These are phyloP conservation scores for Drosophila arawakana DNA, from an alignment of 1,140 invertebrate genomes.

Conservation along the genomic window DNA sequence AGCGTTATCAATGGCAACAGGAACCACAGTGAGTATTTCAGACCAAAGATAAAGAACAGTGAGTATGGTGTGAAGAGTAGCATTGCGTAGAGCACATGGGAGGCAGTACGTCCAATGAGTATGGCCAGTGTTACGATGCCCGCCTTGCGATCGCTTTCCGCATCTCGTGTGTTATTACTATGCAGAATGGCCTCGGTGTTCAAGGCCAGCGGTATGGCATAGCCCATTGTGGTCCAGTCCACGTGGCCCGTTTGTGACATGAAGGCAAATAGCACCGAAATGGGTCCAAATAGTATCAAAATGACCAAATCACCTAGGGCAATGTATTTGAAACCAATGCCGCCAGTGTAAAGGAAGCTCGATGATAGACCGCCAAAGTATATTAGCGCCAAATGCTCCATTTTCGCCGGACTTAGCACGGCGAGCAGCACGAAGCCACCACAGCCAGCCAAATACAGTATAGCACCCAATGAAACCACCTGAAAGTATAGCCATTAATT, in stretches of 20 bases:
- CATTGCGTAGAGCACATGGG: constrained; percentile 95
- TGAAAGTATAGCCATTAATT: constrained; percentile 30
- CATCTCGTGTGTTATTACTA: constrained; percentile 96
- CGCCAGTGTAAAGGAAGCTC: constrained; percentile 96
- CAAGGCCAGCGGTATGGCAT: constrained; percentile 96
- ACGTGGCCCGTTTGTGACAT: constrained; percentile 95
- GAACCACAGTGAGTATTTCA: constrained; percentile 95
- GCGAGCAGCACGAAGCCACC: constrained; percentile 93
- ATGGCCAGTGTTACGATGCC: constrained; percentile 97
- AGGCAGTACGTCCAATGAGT: constrained; percentile 95
- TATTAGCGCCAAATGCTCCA: constrained; percentile 96
- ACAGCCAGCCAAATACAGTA: constrained; percentile 94
- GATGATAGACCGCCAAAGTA: constrained; percentile 98
- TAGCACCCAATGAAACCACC: constrained; percentile 93
- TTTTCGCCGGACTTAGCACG: constrained; percentile 93
- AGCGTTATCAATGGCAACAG: constrained; percentile 94
- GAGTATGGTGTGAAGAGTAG: constrained; percentile 96
- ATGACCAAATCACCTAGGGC: constrained; percentile 96
- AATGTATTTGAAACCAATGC: constrained; percentile 97
- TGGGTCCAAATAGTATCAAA: constrained; percentile 96
- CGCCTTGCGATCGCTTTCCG: constrained; percentile 92
- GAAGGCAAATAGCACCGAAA: constrained; percentile 97
- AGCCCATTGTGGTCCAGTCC: constrained; percentile 94
- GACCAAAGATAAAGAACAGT: constrained; percentile 92
- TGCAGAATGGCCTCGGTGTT: constrained; percentile 98